phyloP scores from a whole-genome alignment of 2,888 invertebrate species.

The Limnephilus auricula region DNA sequence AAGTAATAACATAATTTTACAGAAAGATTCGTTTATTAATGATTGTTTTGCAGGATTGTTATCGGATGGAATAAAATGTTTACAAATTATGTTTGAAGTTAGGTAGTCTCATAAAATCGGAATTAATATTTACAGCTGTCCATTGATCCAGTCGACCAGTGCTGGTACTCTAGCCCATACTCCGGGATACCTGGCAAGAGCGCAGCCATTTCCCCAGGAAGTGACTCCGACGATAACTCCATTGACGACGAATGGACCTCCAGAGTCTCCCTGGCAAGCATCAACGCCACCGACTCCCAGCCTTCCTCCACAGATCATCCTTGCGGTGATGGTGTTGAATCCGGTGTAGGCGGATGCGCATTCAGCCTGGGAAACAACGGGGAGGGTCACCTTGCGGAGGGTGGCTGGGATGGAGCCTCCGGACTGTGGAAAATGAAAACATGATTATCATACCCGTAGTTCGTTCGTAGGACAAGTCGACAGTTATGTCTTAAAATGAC shows the following conservation, averaged over 20 bases:
- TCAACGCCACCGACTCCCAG: constrained; percentile 71
- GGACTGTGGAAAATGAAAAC: neutral
- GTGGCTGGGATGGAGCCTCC: constrained; percentile 71
- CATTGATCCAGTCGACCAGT: constrained; percentile 71
- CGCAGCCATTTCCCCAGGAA: constrained; percentile 76
- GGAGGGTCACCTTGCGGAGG: constrained; percentile 72
- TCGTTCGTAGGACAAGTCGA: no score
- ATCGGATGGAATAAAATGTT: neutral
- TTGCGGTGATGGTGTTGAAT: constrained; percentile 70
- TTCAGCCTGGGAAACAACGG: constrained; percentile 71
- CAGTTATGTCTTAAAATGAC: no score
- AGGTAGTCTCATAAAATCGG: no score
- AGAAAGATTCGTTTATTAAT: no score
- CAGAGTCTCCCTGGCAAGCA: constrained; percentile 79
- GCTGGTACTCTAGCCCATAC: constrained; percentile 77
- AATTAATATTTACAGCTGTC: neutral
- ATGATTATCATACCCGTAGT: neutral
- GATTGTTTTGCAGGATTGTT: neutral
- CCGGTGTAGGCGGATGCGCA: constrained; percentile 73
- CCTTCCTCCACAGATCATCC: constrained; percentile 74
- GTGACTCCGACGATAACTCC: constrained; percentile 74
- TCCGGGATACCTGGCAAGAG: constrained; percentile 76
- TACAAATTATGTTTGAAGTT: neutral
- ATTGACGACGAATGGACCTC: constrained; percentile 77
- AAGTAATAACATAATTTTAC: no score